phyloP scores from a whole-genome alignment of 2,888 invertebrate genomes.

The Stictocephala bisonia region DNA sequence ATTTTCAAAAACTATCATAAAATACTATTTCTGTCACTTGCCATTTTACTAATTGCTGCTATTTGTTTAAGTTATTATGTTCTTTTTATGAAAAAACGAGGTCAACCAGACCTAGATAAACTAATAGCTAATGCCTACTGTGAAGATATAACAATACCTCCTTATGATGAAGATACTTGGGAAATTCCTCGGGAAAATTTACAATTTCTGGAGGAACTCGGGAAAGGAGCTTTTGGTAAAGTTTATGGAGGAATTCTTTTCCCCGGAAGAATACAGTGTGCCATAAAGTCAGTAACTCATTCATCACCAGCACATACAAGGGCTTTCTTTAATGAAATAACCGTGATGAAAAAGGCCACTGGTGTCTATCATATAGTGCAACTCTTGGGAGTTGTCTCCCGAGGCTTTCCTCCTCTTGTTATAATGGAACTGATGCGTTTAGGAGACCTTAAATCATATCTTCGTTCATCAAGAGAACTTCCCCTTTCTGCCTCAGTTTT shows the following conservation, averaged over 20 bases:
- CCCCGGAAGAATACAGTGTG: constrained; percentile 69
- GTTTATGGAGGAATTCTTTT: constrained; percentile 81
- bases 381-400: constrained; percentile 93
- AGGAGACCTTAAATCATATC: constrained; percentile 92
- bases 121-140: constrained; percentile 89
- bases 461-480: constrained; percentile 73
- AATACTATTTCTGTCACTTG: neutral
- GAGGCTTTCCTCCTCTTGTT: constrained; percentile 91
- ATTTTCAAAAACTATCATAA: neutral
- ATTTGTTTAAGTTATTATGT: neutral
- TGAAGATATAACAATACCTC: constrained; percentile 71
- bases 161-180: constrained; percentile 81
- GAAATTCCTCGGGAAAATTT: constrained; percentile 88
- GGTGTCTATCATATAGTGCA: constrained; percentile 85
- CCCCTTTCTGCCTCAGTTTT: constrained; percentile 59
- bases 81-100: neutral
- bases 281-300: constrained; percentile 93
- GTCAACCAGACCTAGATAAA: neutral
- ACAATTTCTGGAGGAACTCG: constrained; percentile 80
- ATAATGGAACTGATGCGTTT: constrained; percentile 98
- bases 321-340: constrained; percentile 94
- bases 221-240: constrained; percentile 87
- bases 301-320: constrained; percentile 78
- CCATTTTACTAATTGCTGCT: neutral
- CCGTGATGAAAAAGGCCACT: constrained; percentile 95